phyloP scores from a whole-genome alignment of 2,113 vertebrate genomes.

The Oxyura jamaicensis region DNA sequence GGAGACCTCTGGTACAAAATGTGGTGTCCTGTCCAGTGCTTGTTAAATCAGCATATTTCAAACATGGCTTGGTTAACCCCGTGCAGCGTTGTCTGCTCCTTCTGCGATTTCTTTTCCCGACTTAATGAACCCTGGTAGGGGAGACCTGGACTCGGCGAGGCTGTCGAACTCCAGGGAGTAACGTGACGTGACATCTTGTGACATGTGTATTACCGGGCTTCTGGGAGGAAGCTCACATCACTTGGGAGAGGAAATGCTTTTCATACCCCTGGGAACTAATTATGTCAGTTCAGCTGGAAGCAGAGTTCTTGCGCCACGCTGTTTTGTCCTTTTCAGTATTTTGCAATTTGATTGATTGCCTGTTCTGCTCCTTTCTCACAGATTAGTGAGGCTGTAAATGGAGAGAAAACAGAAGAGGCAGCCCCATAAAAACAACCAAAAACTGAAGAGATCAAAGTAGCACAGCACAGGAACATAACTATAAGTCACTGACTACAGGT shows the following conservation, averaged over 20 bases:
- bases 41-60: background rate
- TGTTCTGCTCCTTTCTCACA: background rate
- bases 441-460: conserved; percentile 25
- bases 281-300: background rate
- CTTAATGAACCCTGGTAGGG: background rate
- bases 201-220: background rate
- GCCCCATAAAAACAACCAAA: conserved; percentile 36
- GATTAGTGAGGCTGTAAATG: background rate
- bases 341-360: conserved; percentile 3
- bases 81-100: background rate
- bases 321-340: conserved; percentile 30
- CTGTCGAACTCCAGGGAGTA: background rate
- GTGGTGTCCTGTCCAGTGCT: background rate
- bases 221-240: background rate
- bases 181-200: background rate
- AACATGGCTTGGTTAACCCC: background rate
- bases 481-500: conserved; percentile 43
- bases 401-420: conserved; percentile 46
- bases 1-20: background rate
- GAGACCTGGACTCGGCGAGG: accelerated
- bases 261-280: conserved; percentile 22
- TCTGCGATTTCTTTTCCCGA: background rate
- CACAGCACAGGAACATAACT: conserved; percentile 4
- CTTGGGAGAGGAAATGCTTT: conserved; percentile 1
- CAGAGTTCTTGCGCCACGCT: background rate